Evolutionary conservation across 2,113 vertebrate species (phyloP).

Genomic region (Saguinus imperator): DNA sequence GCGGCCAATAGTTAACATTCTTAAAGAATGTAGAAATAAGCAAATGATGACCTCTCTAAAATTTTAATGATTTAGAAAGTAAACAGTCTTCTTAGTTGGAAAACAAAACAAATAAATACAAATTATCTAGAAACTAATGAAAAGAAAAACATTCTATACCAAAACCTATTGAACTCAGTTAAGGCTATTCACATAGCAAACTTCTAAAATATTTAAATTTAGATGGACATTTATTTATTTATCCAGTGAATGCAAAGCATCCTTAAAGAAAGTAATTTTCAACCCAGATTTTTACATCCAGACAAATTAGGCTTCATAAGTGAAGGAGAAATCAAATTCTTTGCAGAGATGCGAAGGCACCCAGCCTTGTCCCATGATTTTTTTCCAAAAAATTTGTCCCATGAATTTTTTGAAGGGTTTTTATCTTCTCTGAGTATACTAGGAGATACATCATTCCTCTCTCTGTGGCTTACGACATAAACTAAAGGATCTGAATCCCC

Average conservation of each 20-base stretch:
- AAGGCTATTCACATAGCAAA: background rate
- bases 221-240: background rate
- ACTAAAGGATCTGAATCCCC: background rate
- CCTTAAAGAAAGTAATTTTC: too few relatives aligned
- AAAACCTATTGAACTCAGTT: background rate
- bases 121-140: background rate
- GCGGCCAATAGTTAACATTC: too few relatives aligned
- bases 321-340: too few relatives aligned
- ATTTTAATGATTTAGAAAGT: background rate
- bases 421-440: background rate
- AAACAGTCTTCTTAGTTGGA: background rate
- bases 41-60: background rate
- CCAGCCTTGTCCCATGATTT: background rate
- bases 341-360: too few relatives aligned
- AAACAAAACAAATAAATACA: background rate
- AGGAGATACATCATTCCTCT: background rate
- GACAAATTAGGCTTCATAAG: too few relatives aligned
- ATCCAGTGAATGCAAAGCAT: background rate
- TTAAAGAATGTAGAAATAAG: background rate
- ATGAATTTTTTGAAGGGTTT: background rate
- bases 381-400: background rate
- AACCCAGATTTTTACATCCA: too few relatives aligned
- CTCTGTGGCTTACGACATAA: background rate
- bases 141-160: background rate
- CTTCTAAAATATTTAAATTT: background rate